Percentiles rank a stretch among this genome's conserved stretches.
These are phyloP conservation scores for Trachops cirrhosus DNA, from an alignment of 2,797 vertebrate genomes.

Conservation along the genomic window DNA sequence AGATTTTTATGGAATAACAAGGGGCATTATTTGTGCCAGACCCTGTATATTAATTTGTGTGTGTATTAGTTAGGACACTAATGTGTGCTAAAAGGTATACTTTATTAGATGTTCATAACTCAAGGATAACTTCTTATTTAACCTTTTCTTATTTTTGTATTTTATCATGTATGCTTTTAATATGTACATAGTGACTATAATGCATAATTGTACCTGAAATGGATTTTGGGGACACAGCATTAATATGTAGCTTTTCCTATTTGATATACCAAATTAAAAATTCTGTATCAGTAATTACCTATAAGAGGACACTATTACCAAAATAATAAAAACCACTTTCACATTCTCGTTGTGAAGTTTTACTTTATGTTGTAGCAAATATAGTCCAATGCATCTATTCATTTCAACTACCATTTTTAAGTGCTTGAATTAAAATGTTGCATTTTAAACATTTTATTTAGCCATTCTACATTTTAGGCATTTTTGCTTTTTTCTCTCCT, in stretches of 20 bases:
- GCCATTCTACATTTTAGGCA: not conserved
- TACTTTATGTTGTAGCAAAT: constrained; percentile 18
- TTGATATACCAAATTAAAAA: not conserved
- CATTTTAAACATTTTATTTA: constrained; percentile 18
- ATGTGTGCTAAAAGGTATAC: constrained; percentile 44
- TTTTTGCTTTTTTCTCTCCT: not conserved
- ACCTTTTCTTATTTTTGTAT: constrained; percentile 69
- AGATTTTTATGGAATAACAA: too few species aligned
- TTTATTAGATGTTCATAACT: constrained; percentile 54
- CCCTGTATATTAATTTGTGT: constrained; percentile 49
- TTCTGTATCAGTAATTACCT: not conserved
- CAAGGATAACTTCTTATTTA: constrained; percentile 61
- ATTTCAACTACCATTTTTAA: not conserved
- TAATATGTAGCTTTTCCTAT: constrained; percentile 4
- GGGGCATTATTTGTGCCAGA: too few species aligned
- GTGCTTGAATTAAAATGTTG: constrained; percentile 39
- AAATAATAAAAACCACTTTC: constrained; percentile 64
- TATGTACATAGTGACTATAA: constrained; percentile 51
- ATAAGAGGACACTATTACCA: not conserved
- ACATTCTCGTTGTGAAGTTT: constrained; percentile 34
- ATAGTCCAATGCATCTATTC: not conserved
- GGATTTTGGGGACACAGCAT: not conserved
- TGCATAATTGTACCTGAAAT: constrained; percentile 12
- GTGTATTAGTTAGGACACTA: constrained; percentile 53
- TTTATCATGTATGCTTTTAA: constrained; percentile 73